phyloP scores from a whole-genome alignment of 2,888 invertebrate species.

The Lasioglossum marginatum region DNA sequence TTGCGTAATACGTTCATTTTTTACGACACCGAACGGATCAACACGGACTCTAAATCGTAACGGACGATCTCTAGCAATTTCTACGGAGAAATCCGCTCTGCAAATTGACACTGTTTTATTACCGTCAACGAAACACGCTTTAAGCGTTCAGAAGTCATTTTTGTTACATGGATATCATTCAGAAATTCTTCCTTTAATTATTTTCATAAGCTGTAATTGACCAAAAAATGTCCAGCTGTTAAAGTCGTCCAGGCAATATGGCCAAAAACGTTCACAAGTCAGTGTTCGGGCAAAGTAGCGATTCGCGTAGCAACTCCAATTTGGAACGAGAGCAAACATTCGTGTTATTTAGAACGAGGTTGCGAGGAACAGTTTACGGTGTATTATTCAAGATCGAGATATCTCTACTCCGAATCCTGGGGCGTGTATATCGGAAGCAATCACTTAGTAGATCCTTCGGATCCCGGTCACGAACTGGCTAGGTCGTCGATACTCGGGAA shows the following conservation, averaged over 20 bases:
- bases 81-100: neutral
- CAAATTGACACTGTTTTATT: neutral
- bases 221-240: neutral
- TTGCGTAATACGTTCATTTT: neutral
- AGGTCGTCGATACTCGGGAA: slow-evolving; percentile 41
- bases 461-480: slow-evolving; percentile 70
- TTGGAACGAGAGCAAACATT: neutral
- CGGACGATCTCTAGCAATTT: neutral
- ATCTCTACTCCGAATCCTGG: slow-evolving; percentile 47
- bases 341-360: neutral
- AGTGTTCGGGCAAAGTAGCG: neutral
- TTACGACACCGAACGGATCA: neutral
- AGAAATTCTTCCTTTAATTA: no score
- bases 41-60: neutral
- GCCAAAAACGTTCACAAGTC: neutral
- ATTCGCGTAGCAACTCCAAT: neutral
- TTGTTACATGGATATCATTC: neutral
- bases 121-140: neutral
- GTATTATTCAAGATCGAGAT: slow-evolving; percentile 36
- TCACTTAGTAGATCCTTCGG: slow-evolving; percentile 68
- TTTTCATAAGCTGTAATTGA: neutral
- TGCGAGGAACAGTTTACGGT: slow-evolving; percentile 1
- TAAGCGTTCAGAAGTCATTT: neutral
- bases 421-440: slow-evolving; percentile 51
- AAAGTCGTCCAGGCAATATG: neutral